Evolutionary conservation across 53 echinoderm and acorn worm species (phyloP), one percentile per base, ranked within the genome.

Genomic region (Antedon mediterranea): DNA sequence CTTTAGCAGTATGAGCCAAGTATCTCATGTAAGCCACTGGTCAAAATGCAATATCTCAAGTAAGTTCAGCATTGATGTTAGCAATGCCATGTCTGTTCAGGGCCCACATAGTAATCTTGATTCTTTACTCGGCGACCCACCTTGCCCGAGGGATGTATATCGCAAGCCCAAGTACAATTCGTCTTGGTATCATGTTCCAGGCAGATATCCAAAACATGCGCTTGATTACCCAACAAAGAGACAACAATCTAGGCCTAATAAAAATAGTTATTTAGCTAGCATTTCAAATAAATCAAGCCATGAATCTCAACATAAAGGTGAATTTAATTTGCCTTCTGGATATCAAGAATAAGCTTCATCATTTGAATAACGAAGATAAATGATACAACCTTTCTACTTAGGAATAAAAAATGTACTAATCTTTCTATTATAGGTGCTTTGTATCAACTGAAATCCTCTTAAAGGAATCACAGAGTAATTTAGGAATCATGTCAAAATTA

Each of bases 51-150:
- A 88, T 8, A 83, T 89, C 29, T 88, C 97, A 0, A 71, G 77
- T 15, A 81, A 89, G 0, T 90, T 91, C 74, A 86, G 87, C 72
- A 71, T 88, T 75, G 88, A 88, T 71, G 85, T 86, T 14, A 85
- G 85, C 81, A 91, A 88, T 33, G 81, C 83, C 41, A 71, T 44
- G 37, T 80, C 81, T 7, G 72, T 93, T 28, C 87, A 86, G 2
- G 92, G 97, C 4, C 97, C 97, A 5, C 87, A 97, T 83, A 92
- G 97, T 81, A 76, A 87, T 15, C 79, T 97, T 28, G 72, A 75
- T 29, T 73, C 85, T 30, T 88, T 97, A 43, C 82, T 97, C 0
- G 89, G 86, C 27, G 88, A 90, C 13, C 86, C 89, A 6, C 74
- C 86, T 0, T 83, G 85, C 43, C 92, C 88, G 20, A 73, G 97